These are phyloP conservation scores for Parnassius apollo DNA, from an alignment of 2,888 invertebrate genomes.

Conservation along the genomic window DNA sequence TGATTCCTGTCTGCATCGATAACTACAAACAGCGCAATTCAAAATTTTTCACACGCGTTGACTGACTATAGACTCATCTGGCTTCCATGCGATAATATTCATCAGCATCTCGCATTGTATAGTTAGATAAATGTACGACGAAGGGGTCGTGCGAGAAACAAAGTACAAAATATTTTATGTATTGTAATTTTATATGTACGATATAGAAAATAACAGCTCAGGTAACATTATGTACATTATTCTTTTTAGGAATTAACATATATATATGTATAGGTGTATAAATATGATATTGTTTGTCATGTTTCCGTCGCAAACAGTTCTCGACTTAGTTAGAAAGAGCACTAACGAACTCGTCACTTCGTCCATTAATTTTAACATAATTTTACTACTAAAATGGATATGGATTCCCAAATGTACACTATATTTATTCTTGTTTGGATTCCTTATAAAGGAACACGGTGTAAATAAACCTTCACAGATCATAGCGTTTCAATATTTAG, in stretches of 20 bases:
- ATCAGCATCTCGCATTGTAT: conserved; percentile 54
- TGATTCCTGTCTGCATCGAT: conserved; percentile 40
- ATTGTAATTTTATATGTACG: conserved; percentile 78
- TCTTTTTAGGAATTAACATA: conserved; percentile 73
- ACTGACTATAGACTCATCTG: conserved; percentile 12
- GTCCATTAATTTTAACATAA: conserved; percentile 80
- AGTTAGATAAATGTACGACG: conserved; percentile 69
- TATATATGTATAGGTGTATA: conserved; percentile 52
- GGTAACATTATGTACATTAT: conserved; percentile 71
- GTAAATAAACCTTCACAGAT: conserved; percentile 71
- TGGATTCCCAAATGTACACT: conserved; percentile 72
- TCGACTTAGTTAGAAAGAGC: conserved; percentile 75
- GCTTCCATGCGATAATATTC: conserved; percentile 27
- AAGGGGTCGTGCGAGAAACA: conserved; percentile 69
- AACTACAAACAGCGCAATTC: conserved; percentile 27
- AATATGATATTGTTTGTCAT: conserved; percentile 69
- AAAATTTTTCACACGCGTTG: conserved; percentile 24
- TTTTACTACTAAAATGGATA: conserved; percentile 63
- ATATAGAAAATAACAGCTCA: conserved; percentile 72
- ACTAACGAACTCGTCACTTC: conserved; percentile 80
- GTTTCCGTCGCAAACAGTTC: conserved; percentile 79
- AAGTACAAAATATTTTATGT: conserved; percentile 81
- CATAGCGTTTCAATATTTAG: conserved; percentile 66
- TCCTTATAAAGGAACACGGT: conserved; percentile 72
- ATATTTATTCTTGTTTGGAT: conserved; percentile 63